phyloP scores from a whole-genome alignment of 2,797 vertebrate species.

The Sebastes steindachneri region DNA sequence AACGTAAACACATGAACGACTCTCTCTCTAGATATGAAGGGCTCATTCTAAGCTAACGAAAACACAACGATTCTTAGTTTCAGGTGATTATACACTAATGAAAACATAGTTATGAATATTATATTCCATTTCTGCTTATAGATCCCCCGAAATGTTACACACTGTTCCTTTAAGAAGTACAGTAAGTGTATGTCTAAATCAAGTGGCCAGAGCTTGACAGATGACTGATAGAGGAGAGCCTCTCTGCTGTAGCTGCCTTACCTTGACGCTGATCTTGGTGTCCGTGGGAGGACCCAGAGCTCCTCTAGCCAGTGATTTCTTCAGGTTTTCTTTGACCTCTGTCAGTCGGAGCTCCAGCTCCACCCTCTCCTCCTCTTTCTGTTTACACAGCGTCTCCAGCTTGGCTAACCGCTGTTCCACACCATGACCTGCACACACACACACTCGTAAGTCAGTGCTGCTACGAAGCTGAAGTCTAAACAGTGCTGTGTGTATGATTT shows the following conservation, averaged over 20 bases:
- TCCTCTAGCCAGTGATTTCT: conserved; percentile 93
- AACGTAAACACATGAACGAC: no score
- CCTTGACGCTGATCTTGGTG: conserved; percentile 80
- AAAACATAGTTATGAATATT: no score
- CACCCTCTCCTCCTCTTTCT: conserved; percentile 90
- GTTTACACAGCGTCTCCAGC: conserved; percentile 90
- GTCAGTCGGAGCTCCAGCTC: conserved; percentile 93
- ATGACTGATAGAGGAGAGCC: neutral
- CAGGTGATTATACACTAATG: no score
- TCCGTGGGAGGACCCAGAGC: conserved; percentile 86
- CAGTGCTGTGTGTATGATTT: conserved; percentile 1
- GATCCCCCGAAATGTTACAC: no score
- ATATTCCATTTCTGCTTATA: no score
- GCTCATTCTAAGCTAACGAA: no score
- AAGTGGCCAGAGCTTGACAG: neutral
- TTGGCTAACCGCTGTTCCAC: conserved; percentile 85
- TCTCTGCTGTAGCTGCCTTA: conserved; percentile 38
- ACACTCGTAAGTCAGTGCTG: neutral
- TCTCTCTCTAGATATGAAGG: no score
- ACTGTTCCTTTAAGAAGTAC: neutral
- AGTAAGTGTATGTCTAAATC: neutral
- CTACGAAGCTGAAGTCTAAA: neutral
- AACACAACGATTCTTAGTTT: no score
- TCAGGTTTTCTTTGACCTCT: conserved; percentile 94
- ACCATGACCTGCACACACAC: conserved; percentile 60